Evolutionary conservation across 1,140 invertebrate species (phyloP), one percentile per base, ranked within the genome.

Genomic region (Eulimnadia texana): DNA sequence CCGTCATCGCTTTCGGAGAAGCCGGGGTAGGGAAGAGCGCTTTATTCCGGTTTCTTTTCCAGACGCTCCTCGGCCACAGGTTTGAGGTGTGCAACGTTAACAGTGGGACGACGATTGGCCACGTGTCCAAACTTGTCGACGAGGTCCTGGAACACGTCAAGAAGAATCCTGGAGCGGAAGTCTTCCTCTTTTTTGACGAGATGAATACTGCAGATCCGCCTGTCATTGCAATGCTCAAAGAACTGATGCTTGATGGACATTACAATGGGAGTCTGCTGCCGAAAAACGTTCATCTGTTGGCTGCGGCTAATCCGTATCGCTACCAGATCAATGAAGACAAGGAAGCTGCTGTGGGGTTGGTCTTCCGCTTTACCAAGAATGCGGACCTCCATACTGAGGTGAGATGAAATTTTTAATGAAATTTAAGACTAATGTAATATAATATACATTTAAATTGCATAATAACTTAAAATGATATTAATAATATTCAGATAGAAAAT

Each of bases 151-250:
- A 20, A n/a, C 22, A 19, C 22, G 22, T 57, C 28, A 19, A 6
- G 11, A 20, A 20, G 1, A 57, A 57, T 19, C 55, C 55, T 16
- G 55, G 29, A 3, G 28, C 25, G 2, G 27, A 57, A 19, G 55
- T 57, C 6, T 57, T 57, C 27, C 55, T 57, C 10, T 57, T 57
- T 20, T 57, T 57, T 27, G 55, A 57, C 28, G 55, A 57, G 29
- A 57, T 57, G 55, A 57, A 57, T 25, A 57, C 55, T 11, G 55
- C 55, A 2, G 55, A 57, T 57, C 13, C 55, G 2, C 13, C 24
- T 19, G 55, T 57, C 27, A 57, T 57, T 3, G 55, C 55, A 16
- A 22, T 57, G 20, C 29, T 57, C 0, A 57, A 57, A 33, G 55
- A 57, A 10, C 13, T 57, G 1, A 57, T 57, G 55, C 16, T 57